Percentiles rank a stretch among this genome's conserved stretches.
phyloP scores from a whole-genome alignment of 2,888 invertebrate species.

The Craniophora ligustri region DNA sequence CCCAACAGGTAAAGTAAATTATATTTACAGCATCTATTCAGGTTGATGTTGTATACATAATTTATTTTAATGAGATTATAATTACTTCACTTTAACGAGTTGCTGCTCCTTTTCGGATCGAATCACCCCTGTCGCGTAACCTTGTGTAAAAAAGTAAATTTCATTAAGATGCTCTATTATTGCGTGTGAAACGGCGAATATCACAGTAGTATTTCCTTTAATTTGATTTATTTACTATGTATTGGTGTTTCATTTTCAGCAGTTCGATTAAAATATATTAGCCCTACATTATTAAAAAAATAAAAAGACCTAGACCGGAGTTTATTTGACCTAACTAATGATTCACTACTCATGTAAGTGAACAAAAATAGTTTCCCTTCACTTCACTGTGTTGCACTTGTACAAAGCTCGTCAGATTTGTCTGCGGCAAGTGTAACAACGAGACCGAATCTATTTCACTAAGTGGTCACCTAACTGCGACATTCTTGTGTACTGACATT shows the following conservation, averaged over 20 bases:
- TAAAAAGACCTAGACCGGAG: constrained; percentile 74
- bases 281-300: constrained; percentile 70
- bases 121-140: too few relatives aligned
- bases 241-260: constrained; percentile 56
- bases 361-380: constrained; percentile 51
- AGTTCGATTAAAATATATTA: constrained; percentile 58
- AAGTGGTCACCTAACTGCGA: constrained; percentile 34
- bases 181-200: constrained; percentile 78
- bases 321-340: constrained; percentile 71
- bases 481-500: constrained; percentile 42
- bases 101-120: too few relatives aligned
- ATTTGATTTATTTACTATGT: constrained; percentile 64
- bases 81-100: too few relatives aligned
- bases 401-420: constrained; percentile 38
- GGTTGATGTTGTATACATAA: too few relatives aligned
- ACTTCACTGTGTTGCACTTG: constrained; percentile 49
- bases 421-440: constrained; percentile 26
- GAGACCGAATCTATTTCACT: constrained; percentile 17
- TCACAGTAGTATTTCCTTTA: constrained; percentile 84
- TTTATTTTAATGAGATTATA: too few relatives aligned
- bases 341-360: constrained; percentile 60
- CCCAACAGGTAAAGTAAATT: too few relatives aligned
- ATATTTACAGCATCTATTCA: too few relatives aligned
- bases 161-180: constrained; percentile 56
- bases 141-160: constrained; percentile 42